Evolutionary conservation across 2,888 invertebrate species (phyloP).

Genomic region (Eudemis profundana): DNA sequence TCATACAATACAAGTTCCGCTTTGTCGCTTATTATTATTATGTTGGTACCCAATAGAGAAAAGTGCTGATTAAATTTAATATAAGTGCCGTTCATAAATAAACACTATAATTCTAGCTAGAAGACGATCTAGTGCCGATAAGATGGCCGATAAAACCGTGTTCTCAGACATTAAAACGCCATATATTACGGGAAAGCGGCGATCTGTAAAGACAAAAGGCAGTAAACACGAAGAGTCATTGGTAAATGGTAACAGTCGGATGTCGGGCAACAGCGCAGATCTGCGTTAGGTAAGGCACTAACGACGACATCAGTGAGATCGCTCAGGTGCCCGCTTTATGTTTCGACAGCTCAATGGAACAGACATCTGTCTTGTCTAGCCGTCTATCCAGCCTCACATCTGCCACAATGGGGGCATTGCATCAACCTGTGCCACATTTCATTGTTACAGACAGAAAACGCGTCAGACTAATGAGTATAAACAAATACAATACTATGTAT

Average conservation of each 20-base stretch:
- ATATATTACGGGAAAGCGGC: conserved; percentile 39
- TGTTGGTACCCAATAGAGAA: neutral
- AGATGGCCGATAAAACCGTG: conserved; percentile 16
- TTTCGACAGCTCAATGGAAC: conserved; percentile 69
- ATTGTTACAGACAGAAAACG: conserved; percentile 35
- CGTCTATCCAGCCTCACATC: conserved; percentile 46
- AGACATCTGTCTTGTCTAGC: conserved; percentile 65
- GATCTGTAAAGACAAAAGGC: conserved; percentile 45
- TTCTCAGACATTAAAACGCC: conserved; percentile 23
- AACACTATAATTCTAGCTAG: neutral
- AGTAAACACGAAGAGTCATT: conserved; percentile 48
- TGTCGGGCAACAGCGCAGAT: conserved; percentile 46
- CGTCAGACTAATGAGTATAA: conserved; percentile 25
- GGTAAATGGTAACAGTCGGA: conserved; percentile 44
- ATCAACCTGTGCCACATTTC: conserved; percentile 48
- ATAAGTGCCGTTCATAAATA: neutral
- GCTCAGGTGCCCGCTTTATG: conserved; percentile 64
- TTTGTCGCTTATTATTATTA: too few species aligned
- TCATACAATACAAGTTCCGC: neutral
- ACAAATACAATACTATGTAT: conserved; percentile 9
- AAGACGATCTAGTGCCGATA: conserved; percentile 8
- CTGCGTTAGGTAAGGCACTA: conserved; percentile 30
- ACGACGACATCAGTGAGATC: conserved; percentile 56
- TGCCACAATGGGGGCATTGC: conserved; percentile 59
- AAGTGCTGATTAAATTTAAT: neutral